Base-by-base conservation (phyloP, 2,797 vertebrate species). In the Macropodus opercularis region DNA sequence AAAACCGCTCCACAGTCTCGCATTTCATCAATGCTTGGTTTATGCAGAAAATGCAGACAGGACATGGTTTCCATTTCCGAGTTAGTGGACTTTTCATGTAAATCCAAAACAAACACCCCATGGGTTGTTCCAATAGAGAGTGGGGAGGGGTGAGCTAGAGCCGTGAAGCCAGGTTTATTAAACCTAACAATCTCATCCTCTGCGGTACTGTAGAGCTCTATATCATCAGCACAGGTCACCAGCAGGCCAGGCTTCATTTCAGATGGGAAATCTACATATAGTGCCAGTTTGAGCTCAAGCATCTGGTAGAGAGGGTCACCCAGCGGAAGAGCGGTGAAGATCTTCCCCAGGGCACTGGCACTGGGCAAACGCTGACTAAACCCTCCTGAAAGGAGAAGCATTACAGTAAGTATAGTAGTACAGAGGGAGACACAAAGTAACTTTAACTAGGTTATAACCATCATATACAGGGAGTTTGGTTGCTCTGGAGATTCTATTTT, bases 231-330 rank as follows among this genome's bases (percentile, higher is more conserved):
- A 43, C 95, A 98, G 0, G 94, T 94, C 31, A 98, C 63, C 46
- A 99, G 86, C 0, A 99, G 39, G 0, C 97, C 96, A 0, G 97
- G 95, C 4, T 86, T 92, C 97, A 98, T 99, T 42, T 83, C 90
- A 0, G 52, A 62, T 0, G 96, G 97, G 36, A 99, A 96, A 61
- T 98, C 96, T 14, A 99, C 86, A 49, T 98, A 99, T 88, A 96
- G 94, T 72, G 95, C 94, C 50, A 99, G 86, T 74, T 99, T 99
- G 69, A 99, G 89, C 66, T 99, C 97, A 78, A 99, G 56, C 96
- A 99, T 98, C 90, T 99, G 96, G 79, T 90, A 96, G 56, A 95
- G 17, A 0, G 95, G 95, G 0, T 94, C 78, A 0, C 96, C 96
- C 4, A 97, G 44, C 0, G 98, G 97, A 63, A 99, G n/a, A 4